Evolutionary conservation across 2,888 invertebrate genomes (phyloP), one percentile per base, ranked within the genome.

Genomic region (Thecophora atra): DNA sequence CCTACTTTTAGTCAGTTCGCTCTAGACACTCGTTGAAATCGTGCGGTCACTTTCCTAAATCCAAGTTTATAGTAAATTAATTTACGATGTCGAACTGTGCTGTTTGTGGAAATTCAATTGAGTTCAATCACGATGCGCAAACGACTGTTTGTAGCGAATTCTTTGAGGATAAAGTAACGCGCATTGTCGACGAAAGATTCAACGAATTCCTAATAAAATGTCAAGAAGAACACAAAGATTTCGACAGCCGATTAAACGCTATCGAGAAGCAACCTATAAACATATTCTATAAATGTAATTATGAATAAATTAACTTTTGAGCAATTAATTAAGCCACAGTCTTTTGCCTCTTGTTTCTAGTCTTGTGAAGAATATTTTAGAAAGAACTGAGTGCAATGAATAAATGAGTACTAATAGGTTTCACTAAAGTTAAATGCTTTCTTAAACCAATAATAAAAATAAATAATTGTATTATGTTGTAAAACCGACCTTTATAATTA

Each of bases 1-100:
- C 64, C 26, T 51, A 54, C 54, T 47, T 71, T 54, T 26, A 71
- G 44, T 70, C 73, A 77, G 72, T 77, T 77, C 30, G 30, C 71
- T 72, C 54, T 71, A 65, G 71, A 56, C 63, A 19, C 30, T 71
- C 69, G 64, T 69, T 51, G 52, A 70, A 71, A 52, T 19, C n/a
- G 21, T 30, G 52, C 66, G 30, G n/a, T 28, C 21, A 52, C 15
- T 52, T 24, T 58, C 54, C 30, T 28, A 21, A 21, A 54, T n/a
- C 19, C 8, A 47, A 15, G 13, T 47, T 15, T n/a, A 1, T n/a
- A 28, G 17, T 60, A 26, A 17, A 56, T 56, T 30, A 11, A 17
- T 26, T 28, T 13, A 5, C 26, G 17, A 56, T 54, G 67, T 30
- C 42, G 13, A 26, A 66, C 17, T 56, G 68, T 28, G 17, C 24